Base-by-base conservation (phyloP, 2,797 vertebrate genomes). In the Danio tinwini region DNA sequence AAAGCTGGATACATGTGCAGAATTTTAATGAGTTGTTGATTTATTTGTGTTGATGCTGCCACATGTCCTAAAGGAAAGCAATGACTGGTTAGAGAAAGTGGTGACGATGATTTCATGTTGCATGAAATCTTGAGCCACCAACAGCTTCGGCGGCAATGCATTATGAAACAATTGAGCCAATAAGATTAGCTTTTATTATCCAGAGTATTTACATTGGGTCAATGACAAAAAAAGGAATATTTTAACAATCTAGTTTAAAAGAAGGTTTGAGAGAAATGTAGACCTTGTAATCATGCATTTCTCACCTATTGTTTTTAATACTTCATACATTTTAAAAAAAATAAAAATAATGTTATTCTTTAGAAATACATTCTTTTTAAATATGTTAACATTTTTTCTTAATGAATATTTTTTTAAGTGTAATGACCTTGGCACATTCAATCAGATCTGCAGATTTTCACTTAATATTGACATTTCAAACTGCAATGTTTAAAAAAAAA, bases 1-100 rank as follows among this genome's bases (percentile, higher is more conserved):
- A 82, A 86, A 86, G 71, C 74, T 80, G 69, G 78, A 55, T 56
- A 76, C 56, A 61, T 79, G 62, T 70, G 59, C 19, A 53, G 75
- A 59, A 74, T 73, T 50, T 78, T 59, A 78, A 71, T 16, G 50
- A 79, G 65, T 62, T 71, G 63, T 72, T 75, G 47, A 75, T 81
- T 81, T 76, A 44, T 74, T 85, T 50, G 16, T 78, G 70, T 47
- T 45, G 21, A 56, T 76, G 78, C 59, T 64, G 67, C 19, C 17
- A 70, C 50, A 59, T 67, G 67, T 75, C 53, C 13, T 42, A 49
- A 9, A 55, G 56, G 39, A 44, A 52, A 45, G 67, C 56, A 47
- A 52, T 1, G 7, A 17, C n/a, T 9, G 74, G 17, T 58, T 69
- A 29, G 40, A 40, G 39, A 74, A 71, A 71, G 49, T 64, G 44